phyloP scores from a whole-genome alignment of 1,140 invertebrate genomes.

The Watersipora subatra region DNA sequence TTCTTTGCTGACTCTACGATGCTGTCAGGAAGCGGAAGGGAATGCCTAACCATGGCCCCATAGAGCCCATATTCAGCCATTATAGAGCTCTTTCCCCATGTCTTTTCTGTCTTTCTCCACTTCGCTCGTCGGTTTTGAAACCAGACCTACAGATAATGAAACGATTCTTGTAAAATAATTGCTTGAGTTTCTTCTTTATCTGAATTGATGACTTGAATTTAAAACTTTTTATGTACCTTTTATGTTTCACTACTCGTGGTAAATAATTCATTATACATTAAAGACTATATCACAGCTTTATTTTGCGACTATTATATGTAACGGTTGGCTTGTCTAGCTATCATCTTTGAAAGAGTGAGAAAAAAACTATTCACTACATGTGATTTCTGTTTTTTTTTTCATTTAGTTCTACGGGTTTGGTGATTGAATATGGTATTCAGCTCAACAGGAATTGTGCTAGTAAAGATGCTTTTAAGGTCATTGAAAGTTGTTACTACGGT shows the following conservation, averaged over 20 bases:
- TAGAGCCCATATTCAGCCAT: constrained; percentile 99
- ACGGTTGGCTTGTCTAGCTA: no score
- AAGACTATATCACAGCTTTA: no score
- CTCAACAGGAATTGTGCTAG: no score
- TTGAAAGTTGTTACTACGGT: no score
- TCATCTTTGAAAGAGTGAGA: no score
- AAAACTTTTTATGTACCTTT: not conserved
- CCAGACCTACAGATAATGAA: constrained; percentile 13
- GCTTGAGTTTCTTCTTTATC: constrained; percentile 4
- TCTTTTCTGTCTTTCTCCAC: constrained; percentile 98
- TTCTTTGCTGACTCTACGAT: constrained; percentile 84
- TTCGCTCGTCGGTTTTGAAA: constrained; percentile 68
- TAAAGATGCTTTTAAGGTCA: no score
- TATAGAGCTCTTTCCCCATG: constrained; percentile 94
- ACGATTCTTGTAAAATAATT: not conserved
- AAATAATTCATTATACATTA: not conserved
- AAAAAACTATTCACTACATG: no score
- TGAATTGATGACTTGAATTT: not conserved
- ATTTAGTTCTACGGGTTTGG: no score
- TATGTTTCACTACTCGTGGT: not conserved
- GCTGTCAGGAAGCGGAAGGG: constrained; percentile 87
- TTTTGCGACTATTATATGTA: no score
- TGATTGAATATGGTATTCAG: no score
- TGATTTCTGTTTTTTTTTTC: no score
- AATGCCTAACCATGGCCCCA: constrained; percentile 96